Evolutionary conservation across 1,140 invertebrate genomes (phyloP), one percentile per base, ranked within the genome.

Genomic region (Bemisia tabaci): DNA sequence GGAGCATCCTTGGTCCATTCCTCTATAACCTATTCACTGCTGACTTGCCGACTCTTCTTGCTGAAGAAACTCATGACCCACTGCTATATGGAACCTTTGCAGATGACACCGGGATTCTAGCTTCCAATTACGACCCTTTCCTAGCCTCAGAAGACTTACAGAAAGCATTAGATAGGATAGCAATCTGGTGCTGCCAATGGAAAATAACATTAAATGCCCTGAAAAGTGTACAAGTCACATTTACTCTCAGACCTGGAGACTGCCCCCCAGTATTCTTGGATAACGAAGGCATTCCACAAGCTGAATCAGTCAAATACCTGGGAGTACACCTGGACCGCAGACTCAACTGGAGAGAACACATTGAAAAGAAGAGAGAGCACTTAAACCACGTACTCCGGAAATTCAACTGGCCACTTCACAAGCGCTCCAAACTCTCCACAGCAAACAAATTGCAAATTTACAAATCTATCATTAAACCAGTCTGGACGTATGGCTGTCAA

Each of bases 191-290:
- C n/a, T 60, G 70, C 0, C 72, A 67, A 25, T 75, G 73, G 73
- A 66, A 69, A 65, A 73, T 73, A 39, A 74, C 72, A 70, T 66
- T 71, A 1, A 75, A 74, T 65, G 39, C 67, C 61, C 63, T 22
- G 22, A 75, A 75, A 70, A 64, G 58, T 0, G 26, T 26, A 22
- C 22, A 33, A 22, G 63, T 69, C n/a, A 65, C 48, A 5, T 67
- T 60, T 63, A 67, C 39, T 12, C 26, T 65, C 17, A 59, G 62
- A 58, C 22, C 65, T 22, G n/a, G 33, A 26, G 24, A 59, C 22
- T 5, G 22, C 21, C 60, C 60, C 22, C 22, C 64, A n/a, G 2
- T 62, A 1, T 62, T 12, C 23, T 23, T 33, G 21, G 59, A 27
- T 23, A 21, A 59, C 59, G 0, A 62, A 59, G 22, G 22, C 21